phyloP scores from a whole-genome alignment of 2,113 vertebrate genomes.

The Elephas maximus region DNA sequence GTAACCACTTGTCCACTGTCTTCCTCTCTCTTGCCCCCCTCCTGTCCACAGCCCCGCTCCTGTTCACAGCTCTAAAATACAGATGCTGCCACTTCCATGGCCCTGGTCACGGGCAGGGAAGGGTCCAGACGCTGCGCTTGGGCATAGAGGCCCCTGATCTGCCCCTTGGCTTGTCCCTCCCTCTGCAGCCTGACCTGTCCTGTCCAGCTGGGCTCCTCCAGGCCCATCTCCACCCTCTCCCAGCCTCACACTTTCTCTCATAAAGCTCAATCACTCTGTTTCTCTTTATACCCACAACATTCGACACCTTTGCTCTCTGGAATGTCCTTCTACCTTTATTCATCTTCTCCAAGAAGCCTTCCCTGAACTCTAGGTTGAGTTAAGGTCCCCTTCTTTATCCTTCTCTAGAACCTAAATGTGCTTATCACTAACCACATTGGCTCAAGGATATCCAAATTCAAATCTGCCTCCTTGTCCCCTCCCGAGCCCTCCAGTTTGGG shows the following conservation, averaged over 20 bases:
- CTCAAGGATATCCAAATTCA: background rate
- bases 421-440: background rate
- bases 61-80: background rate
- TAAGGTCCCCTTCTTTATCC: background rate
- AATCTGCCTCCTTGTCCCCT: background rate
- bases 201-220: background rate
- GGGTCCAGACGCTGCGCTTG: background rate
- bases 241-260: accelerated
- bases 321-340: background rate
- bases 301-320: background rate
- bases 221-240: background rate
- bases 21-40: background rate
- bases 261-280: background rate
- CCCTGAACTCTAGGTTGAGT: background rate
- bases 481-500: accelerated
- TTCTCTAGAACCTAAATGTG: background rate
- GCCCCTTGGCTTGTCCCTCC: background rate
- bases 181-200: accelerated
- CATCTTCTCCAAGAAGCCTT: background rate
- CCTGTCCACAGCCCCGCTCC: background rate
- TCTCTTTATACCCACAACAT: background rate
- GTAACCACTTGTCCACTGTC: background rate
- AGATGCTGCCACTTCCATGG: accelerated
- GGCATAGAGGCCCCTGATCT: background rate
- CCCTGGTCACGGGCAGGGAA: background rate